phyloP scores from a whole-genome alignment of 2,113 vertebrate genomes.

The Scartelaos histophorus region DNA sequence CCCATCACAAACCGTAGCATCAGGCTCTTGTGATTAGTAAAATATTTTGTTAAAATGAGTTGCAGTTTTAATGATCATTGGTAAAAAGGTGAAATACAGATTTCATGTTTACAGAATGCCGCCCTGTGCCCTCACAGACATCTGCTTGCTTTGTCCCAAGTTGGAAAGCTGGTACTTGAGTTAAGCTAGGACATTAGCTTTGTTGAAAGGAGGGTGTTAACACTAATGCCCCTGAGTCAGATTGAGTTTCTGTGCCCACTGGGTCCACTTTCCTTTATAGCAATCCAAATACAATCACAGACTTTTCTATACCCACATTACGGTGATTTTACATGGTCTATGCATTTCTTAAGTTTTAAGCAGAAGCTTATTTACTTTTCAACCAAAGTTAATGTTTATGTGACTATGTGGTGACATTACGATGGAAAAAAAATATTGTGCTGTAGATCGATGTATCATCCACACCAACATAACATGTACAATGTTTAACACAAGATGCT shows the following conservation, averaged over 20 bases:
- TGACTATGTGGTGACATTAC: not conserved
- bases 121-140: constrained; percentile 3
- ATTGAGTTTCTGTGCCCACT: constrained; percentile 7
- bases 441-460: not conserved
- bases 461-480: not conserved
- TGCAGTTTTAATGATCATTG: not conserved
- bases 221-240: not conserved
- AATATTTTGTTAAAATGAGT: too few species aligned
- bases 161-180: constrained; percentile 8
- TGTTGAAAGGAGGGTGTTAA: constrained; percentile 9
- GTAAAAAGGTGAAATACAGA: not conserved
- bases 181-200: constrained; percentile 7
- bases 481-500: not conserved
- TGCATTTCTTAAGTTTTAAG: not conserved
- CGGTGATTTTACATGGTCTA: not conserved
- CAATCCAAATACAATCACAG: not conserved
- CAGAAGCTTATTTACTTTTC: not conserved
- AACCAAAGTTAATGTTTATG: not conserved
- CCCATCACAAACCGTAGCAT: not conserved
- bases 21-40: not conserved
- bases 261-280: constrained; percentile 6
- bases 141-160: not conserved
- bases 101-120: not conserved
- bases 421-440: not conserved
- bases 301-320: not conserved